Conservation (phyloP, 2,888 invertebrate genomes). For the Spodoptera littoralis region DNA sequence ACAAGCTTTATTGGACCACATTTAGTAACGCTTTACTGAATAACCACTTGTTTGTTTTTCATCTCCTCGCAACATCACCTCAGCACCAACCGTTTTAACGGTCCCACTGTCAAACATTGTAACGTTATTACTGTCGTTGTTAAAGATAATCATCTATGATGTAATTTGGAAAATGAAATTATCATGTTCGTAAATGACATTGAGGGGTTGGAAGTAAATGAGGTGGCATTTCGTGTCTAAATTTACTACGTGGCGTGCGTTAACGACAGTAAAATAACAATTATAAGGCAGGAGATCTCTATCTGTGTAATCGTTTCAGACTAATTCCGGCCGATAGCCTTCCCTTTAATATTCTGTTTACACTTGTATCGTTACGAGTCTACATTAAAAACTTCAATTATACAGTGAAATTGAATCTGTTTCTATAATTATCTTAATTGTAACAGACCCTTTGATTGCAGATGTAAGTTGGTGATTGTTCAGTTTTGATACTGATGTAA, state of each 20-base stretch:
- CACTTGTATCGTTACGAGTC: conserved; percentile 67
- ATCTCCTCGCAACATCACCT: conserved; percentile 53
- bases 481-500: conserved; percentile 52
- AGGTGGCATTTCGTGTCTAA: conserved; percentile 74
- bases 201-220: conserved; percentile 70
- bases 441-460: conserved; percentile 51
- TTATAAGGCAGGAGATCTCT: conserved; percentile 71
- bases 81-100: conserved; percentile 64
- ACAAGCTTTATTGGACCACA: conserved; percentile 69
- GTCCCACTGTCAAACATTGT: conserved; percentile 65
- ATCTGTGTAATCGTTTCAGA: conserved; percentile 79
- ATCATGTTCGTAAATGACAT: conserved; percentile 75
- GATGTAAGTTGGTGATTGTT: conserved; percentile 57
- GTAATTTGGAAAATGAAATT: conserved; percentile 80
- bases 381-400: conserved; percentile 58
- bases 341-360: conserved; percentile 71
- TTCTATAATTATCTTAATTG: conserved; percentile 52
- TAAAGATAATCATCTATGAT: conserved; percentile 71
- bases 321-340: conserved; percentile 71
- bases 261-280: conserved; percentile 79
- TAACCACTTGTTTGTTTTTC: conserved; percentile 67
- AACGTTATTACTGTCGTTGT: conserved; percentile 63
- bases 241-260: conserved; percentile 67
- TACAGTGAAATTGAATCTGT: conserved; percentile 41
- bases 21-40: conserved; percentile 76